Base-by-base conservation (phyloP, 2,888 invertebrate species). In the Chaetoderma sp. region DNA sequence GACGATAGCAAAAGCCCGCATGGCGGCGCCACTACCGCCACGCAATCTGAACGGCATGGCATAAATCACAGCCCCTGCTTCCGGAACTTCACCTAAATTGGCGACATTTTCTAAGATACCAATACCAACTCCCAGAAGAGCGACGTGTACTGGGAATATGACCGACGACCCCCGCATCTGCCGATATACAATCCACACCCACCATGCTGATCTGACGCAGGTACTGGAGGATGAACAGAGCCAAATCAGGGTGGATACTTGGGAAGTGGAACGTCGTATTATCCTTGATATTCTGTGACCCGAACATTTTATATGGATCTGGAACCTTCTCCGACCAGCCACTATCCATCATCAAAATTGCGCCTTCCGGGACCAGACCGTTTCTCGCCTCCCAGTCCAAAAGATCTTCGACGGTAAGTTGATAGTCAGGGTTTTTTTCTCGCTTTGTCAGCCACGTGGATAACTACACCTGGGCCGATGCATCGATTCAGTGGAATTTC, bases 41-140 rank as follows among this genome's bases (percentile, higher is more conserved):
- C 32, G 52, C 30, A 52, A 21, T 3, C 32, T 52, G 16, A 52
- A 18, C 16, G 52, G 52, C 2, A 52, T 16, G 3, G 52, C 52
- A 32, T 52, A 52, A 4, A 52, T 52, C 4, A 21, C 21, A n/a
- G 52, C 32, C n/a, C 52, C 52, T 18, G 30, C 16, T 33, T 28
- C n/a, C 1, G 52, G 52, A 32, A 52, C 30, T 30, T 52, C n/a
- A 21, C 32, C 52, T 28, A 52, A 8, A 28, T 52, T 52, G 2
- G 52, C 52, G 4, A 52, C 52, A 30, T 52, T 52, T 28, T 52
- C 52, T 3, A 52, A 2, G 28, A 52, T 52, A 16, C 28, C 52
- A 18, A 32, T 52, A 13, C 23, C 23, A 21, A 33, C 52, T 2
- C 52, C 52, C 2, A 30, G 52, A 23, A 52, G 28, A 1, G 32